Conservation (phyloP, 2,113 vertebrate genomes). For the Chlorodrepanis virens region DNA sequence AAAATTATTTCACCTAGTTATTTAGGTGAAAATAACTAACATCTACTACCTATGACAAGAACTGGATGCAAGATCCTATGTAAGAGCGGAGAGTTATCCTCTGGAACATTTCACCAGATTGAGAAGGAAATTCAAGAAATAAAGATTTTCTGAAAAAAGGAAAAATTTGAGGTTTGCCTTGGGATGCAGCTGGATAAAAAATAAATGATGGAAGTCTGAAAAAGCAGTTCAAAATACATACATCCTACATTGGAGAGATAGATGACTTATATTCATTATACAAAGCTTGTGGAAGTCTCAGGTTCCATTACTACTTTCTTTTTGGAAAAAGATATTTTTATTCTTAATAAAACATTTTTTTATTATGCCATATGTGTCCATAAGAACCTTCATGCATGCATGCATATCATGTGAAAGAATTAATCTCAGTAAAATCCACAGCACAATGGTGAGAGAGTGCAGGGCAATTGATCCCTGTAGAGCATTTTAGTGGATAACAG, state of each 20-base stretch:
- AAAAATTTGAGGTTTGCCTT: not conserved
- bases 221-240: not conserved
- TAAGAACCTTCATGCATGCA: not conserved
- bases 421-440: not conserved
- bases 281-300: not conserved
- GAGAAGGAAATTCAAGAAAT: not conserved
- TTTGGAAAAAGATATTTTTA: not conserved
- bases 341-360: conserved; percentile 24
- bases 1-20: too few species aligned
- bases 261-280: not conserved
- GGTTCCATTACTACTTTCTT: not conserved
- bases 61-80: not conserved
- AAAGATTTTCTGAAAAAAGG: not conserved
- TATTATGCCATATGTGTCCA: not conserved
- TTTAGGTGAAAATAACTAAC: not conserved
- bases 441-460: not conserved
- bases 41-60: not conserved
- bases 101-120: not conserved
- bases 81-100: not conserved
- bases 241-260: not conserved
- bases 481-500: not conserved
- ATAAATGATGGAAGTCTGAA: not conserved
- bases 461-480: not conserved
- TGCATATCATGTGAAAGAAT: not conserved
- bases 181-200: not conserved